These are phyloP conservation scores for Papilio helenus DNA, from an alignment of 1,140 invertebrate genomes.

Conservation along the genomic window DNA sequence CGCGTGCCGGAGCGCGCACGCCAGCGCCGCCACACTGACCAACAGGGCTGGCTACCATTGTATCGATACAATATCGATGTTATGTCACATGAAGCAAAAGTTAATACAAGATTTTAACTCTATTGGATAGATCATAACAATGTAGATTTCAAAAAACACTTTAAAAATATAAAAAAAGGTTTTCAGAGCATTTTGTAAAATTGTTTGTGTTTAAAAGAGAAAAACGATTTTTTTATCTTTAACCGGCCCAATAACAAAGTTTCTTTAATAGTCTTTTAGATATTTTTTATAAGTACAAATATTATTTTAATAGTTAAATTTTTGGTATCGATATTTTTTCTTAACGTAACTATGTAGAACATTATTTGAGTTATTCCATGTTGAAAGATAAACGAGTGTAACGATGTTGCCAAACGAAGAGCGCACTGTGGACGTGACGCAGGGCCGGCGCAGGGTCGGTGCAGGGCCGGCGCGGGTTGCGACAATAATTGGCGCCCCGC, in stretches of 20 bases:
- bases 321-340: neutral
- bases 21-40: conserved; percentile 61
- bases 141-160: no score
- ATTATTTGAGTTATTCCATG: neutral
- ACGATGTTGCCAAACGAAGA: conserved; percentile 63
- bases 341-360: neutral
- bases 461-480: conserved; percentile 72
- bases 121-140: no score
- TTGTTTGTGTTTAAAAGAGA: no score
- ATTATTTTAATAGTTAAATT: neutral
- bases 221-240: no score
- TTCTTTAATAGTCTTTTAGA: no score
- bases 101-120: no score
- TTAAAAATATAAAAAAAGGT: no score
- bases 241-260: no score
- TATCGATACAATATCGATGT: conserved; percentile 5
- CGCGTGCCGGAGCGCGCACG: conserved; percentile 57
- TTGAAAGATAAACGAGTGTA: conserved; percentile 60
- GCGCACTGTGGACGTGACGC: neutral
- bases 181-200: no score
- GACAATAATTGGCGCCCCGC: conserved; percentile 80
- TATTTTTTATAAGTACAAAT: neutral
- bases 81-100: neutral
- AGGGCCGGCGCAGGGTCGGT: conserved; percentile 57
- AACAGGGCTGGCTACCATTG: neutral